phyloP scores from a whole-genome alignment of 2,113 vertebrate genomes.

The Himantopus leucocephalus region DNA sequence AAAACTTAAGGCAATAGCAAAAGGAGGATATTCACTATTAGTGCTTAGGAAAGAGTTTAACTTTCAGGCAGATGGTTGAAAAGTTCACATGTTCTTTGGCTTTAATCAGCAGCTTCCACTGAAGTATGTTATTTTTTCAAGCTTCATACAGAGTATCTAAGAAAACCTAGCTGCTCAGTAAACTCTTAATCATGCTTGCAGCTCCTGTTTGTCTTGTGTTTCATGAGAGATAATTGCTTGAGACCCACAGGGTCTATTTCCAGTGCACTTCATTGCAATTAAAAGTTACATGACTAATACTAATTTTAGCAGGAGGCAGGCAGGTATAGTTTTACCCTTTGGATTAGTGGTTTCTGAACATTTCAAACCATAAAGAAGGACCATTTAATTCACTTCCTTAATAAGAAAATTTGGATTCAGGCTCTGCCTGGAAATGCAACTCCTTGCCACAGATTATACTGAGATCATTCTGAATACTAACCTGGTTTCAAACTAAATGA shows the following conservation, averaged over 20 bases:
- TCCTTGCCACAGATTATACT: neutral
- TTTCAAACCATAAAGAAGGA: neutral
- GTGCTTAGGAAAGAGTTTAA: neutral
- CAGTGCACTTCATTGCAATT: neutral
- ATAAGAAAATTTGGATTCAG: neutral
- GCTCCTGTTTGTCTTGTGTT: neutral
- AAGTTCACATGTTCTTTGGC: neutral
- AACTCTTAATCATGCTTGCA: neutral
- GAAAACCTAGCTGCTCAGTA: neutral
- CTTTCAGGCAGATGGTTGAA: neutral
- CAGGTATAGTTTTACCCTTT: neutral
- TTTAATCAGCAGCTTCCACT: neutral
- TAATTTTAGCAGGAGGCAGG: neutral
- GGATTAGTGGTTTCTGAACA: neutral
- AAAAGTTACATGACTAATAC: neutral
- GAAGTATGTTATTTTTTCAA: neutral
- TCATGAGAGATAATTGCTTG: neutral
- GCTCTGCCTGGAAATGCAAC: neutral
- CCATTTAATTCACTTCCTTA: neutral
- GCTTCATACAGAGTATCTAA: neutral
- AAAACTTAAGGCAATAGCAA: conserved; percentile 12
- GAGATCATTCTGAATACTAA: neutral
- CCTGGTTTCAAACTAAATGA: neutral
- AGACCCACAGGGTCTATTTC: neutral
- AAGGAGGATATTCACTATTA: neutral